phyloP scores from a whole-genome alignment of 2,797 vertebrate genomes.

The Euphonia xanthogaster region DNA sequence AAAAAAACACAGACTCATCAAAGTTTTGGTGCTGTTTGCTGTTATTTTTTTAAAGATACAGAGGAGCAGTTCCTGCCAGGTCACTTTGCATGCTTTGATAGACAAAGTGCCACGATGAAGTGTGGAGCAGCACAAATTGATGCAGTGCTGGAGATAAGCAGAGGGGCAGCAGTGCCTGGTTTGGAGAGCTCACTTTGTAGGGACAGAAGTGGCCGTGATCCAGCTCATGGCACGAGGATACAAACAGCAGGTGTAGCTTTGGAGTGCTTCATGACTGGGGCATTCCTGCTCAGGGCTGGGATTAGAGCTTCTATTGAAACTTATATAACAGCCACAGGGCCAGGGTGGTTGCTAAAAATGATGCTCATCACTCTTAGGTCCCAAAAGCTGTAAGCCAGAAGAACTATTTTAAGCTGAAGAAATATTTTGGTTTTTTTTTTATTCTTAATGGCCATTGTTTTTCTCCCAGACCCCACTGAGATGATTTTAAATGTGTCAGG shows the following conservation, averaged over 20 bases:
- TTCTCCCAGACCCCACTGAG: not conserved
- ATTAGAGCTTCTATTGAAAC: not conserved
- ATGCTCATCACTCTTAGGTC: not conserved
- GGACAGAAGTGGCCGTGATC: not conserved
- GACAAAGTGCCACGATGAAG: not conserved
- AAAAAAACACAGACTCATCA: not conserved
- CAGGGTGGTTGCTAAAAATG: slow-evolving; percentile 57
- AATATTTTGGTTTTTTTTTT: not conserved
- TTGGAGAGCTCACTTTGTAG: not conserved
- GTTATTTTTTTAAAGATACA: not conserved
- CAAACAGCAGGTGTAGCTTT: not conserved
- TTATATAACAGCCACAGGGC: not conserved
- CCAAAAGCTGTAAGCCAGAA: slow-evolving; percentile 5
- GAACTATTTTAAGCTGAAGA: not conserved
- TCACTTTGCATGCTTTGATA: not conserved
- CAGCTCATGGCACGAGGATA: not conserved
- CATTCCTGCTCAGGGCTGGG: slow-evolving; percentile 5
- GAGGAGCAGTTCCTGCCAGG: not conserved
- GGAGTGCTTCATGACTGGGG: slow-evolving; percentile 1
- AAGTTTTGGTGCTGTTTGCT: rapidly evolving
- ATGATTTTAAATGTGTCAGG: not conserved
- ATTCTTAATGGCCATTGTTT: not conserved
- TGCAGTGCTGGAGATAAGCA: not conserved
- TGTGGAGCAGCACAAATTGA: not conserved
- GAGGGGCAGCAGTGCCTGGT: not conserved